phyloP scores from a whole-genome alignment of 2,888 invertebrate genomes.

The Agrotis ipsilon region DNA sequence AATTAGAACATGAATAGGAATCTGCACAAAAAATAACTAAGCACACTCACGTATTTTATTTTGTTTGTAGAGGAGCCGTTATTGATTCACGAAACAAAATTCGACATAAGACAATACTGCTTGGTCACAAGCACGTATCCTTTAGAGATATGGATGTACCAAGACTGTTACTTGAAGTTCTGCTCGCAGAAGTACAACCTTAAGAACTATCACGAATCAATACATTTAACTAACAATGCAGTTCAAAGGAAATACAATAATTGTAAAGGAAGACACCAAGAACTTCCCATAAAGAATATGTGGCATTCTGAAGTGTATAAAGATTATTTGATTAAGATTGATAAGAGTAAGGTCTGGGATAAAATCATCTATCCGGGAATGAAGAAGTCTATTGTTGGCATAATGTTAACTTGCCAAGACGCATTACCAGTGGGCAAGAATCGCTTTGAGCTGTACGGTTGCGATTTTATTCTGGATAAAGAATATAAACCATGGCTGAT shows the following conservation, averaged over 20 bases:
- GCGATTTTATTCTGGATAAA: conserved; percentile 97
- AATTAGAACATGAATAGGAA: not conserved
- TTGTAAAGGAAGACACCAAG: conserved; percentile 87
- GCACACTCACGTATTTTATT: conserved; percentile 2
- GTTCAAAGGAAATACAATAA: conserved; percentile 95
- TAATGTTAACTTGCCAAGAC: conserved; percentile 95
- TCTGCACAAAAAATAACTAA: not conserved
- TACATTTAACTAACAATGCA: conserved; percentile 97
- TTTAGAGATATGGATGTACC: conserved; percentile 96
- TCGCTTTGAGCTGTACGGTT: conserved; percentile 97
- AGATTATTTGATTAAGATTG: conserved; percentile 91
- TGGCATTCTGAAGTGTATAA: conserved; percentile 95
- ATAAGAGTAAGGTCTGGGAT: conserved; percentile 92
- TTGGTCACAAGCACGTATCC: conserved; percentile 95
- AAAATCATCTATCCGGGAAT: conserved; percentile 96
- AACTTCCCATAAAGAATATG: conserved; percentile 95
- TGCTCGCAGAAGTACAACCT: conserved; percentile 96
- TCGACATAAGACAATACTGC: conserved; percentile 98
- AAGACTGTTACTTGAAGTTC: conserved; percentile 96
- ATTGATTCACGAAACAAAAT: conserved; percentile 96
- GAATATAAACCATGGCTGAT: conserved; percentile 97
- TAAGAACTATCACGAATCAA: conserved; percentile 95
- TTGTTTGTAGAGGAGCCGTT: conserved; percentile 94
- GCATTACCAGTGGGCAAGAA: conserved; percentile 93
- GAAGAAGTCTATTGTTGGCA: conserved; percentile 95